Base-by-base conservation (phyloP, 2,113 vertebrate genomes). In the Labeo rohita region DNA sequence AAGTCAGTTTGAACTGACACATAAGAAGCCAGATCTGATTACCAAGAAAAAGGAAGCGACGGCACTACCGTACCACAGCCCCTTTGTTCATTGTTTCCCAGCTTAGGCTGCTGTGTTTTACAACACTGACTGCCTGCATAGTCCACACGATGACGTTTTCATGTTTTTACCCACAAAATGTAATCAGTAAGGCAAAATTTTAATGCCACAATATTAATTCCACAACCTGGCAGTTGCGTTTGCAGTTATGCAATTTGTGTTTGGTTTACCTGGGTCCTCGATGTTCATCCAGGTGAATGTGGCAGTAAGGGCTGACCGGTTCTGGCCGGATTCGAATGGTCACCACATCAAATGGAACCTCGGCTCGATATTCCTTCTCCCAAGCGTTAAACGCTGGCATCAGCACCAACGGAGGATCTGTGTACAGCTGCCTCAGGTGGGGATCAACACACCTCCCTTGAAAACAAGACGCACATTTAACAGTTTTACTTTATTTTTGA, bases 341-440 rank as follows among this genome's bases (percentile, higher is more conserved):
- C 81, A 98, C 93, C 39, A 95, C 93, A 90, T 99, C 96, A 12
- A 99, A 99, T 43, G 96, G 95, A 23, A 99, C 97, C 91, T 99
- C 97, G 9, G 94, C 91, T 0, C 91, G 94, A 90, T 99, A 99
- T 86, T 96, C 96, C 91, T 94, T 99, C 89, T 97, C 94, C 89
- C 92, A 80, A 2, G 96, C 95, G 78, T 94, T 95, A 93, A 99
- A 99, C 49, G 92, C 93, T 16, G 98, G 98, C 75, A 91, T 96
- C 89, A 99, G 88, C 13, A 94, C 90, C 91, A 99, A 93, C 52
- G 90, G 94, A 18, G 97, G 98, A 88, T 93, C 93, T 4, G 94
- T 97, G 92, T 97, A 96, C 90, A 99, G 95, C 93, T 96, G 95
- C 52, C 94, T 94, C 87, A 99, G 95, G 89, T 92, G 93, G 89